Base-by-base conservation (phyloP, 1,140 invertebrate species). In the Lasioglossum baleicum region DNA sequence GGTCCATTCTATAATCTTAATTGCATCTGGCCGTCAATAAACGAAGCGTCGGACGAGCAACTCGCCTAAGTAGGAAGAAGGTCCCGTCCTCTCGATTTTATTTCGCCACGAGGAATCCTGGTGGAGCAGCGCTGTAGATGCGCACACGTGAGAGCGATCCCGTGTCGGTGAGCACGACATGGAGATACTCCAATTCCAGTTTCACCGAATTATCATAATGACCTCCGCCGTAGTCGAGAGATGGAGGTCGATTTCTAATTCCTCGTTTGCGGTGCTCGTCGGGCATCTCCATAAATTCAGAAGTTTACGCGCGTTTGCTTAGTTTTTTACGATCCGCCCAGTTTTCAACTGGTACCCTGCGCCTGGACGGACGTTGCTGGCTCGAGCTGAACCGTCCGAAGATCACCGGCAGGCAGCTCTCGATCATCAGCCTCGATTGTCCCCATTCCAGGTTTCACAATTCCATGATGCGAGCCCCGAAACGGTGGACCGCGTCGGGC, bases 171-270 rank as follows among this genome's bases (percentile, higher is more conserved):
- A 56, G 42, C 69, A 70, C 69, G 78, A 75, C 78, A 80, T 35
- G 72, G 64, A 58, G 76, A 87, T 89, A 90, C 88, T 90, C 89
- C 79, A 90, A 90, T 89, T 90, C 88, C 87, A 90, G 87, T 87
- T 88, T 88, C 84, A 88, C 67, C 83, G 84, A 90, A 90, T 90
- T 90, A 88, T 88, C 89, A 90, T 90, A 90, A 90, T 79, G 78
- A 79, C 79, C 82, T 79, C 73, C 56, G 66, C 44, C 70, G 66
- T n/a, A 63, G 66, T 74, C 48, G 80, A 61, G 75, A 88, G 84
- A 89, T 88, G 81, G 87, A 89, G 89, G 89, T 89, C 88, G 88
- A 90, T 90, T 89, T 90, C 88, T 89, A 90, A 90, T 90, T 89
- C 87, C 75, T 74, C 73, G 80, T 75, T 80, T 66, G 82, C 63